phyloP scores from a whole-genome alignment of 2,113 vertebrate genomes.

The Microtus pennsylvanicus region DNA sequence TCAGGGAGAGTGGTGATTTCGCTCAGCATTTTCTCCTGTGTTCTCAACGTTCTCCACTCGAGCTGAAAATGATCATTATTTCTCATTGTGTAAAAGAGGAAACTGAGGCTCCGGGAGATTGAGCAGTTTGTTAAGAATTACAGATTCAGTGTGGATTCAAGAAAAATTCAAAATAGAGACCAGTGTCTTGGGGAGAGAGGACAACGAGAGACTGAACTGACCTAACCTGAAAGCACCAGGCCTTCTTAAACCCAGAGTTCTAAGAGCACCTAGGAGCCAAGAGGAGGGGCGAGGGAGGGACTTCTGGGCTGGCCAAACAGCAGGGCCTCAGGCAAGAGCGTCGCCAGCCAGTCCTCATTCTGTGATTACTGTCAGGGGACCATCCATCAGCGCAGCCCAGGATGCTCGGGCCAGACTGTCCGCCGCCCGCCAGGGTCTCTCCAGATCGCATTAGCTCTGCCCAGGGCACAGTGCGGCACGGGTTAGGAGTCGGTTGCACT shows the following conservation, averaged over 20 bases:
- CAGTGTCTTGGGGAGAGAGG: background rate
- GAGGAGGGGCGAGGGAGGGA: background rate
- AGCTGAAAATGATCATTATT: background rate
- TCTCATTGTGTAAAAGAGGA: slow-evolving; percentile 20
- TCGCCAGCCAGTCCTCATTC: slow-evolving; percentile 86
- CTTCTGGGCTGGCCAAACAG: slow-evolving; percentile 64
- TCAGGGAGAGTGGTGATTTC: background rate
- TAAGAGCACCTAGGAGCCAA: background rate
- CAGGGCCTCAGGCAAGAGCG: slow-evolving; percentile 78
- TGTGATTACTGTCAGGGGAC: slow-evolving; percentile 88
- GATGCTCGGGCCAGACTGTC: slow-evolving; percentile 82
- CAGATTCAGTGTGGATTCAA: background rate
- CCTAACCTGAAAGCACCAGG: background rate
- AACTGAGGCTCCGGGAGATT: slow-evolving; percentile 16
- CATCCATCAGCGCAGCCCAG: slow-evolving; percentile 86
- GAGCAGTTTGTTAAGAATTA: background rate
- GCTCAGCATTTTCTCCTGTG: background rate
- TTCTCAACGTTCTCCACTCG: background rate
- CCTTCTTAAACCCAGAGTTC: background rate
- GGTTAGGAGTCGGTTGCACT: background rate
- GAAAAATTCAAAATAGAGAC: slow-evolving; percentile 25
- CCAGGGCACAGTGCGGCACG: slow-evolving; percentile 66
- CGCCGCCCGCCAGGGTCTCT: slow-evolving; percentile 84
- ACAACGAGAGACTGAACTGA: background rate
- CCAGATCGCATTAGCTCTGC: slow-evolving; percentile 85